Evolutionary conservation across 2,113 vertebrate genomes (phyloP), one percentile per base, ranked within the genome.

Genomic region (Syngnathoides biaculeatus): DNA sequence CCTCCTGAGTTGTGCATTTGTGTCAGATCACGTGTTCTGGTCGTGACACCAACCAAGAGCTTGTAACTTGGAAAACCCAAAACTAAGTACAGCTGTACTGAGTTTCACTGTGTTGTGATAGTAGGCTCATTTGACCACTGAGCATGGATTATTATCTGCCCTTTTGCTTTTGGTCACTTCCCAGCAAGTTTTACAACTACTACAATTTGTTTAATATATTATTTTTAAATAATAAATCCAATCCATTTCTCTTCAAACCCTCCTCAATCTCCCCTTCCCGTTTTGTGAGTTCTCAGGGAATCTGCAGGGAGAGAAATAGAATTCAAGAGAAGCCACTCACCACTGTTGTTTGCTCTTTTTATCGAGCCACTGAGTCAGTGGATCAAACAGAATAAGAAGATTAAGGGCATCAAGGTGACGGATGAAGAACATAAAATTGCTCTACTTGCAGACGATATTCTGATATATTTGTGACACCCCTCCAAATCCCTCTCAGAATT

Each of bases 241-340:
- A 8, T 35, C 30, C 26, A 17, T 58, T 19, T 8, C 15, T 27
- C 27, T 24, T 26, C 13, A 56, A 56, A 56, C 13, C 17, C 55
- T 27, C 56, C 10, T 15, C 56, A 27, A 35, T 35, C 9, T 10
- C 6, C 56, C 17, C 17, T 38, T 38, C 19, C 4, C 30, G 5
- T 38, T 38, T 58, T 38, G 26, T 57, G 11, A 0, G 20, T 14
- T 71, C 5, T 59, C 65, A 62, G 45, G 62, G 40, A 48, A 71
- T 69, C 53, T 75, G 14, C 39, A 76, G 48, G 70, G 26, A 68
- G 42, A 53, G 13, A 45, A 10, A 59, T 2, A 20, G 19, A 59
- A 39, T 59, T 35, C 17, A 43, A 62, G 60, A 77, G n/a, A n/a
- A n/a, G n/a, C n/a, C n/a, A n/a, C n/a, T n/a, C n/a, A n/a, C n/a